These are phyloP conservation scores for Lepidurus apus DNA, from an alignment of 1,140 invertebrate species.

Conservation along the genomic window DNA sequence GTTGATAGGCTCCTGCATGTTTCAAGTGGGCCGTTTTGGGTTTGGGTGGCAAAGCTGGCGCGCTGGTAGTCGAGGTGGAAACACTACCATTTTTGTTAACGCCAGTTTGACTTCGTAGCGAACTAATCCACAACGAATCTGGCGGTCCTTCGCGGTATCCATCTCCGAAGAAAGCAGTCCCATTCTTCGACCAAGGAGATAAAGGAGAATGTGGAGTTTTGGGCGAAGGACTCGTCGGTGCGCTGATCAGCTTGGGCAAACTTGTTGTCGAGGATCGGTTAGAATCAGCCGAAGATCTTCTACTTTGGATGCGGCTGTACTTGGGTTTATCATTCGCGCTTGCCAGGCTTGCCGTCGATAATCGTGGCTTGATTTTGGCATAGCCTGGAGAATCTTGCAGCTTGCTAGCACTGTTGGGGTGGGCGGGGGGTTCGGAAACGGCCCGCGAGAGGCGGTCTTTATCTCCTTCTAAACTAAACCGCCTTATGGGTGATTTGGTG, in stretches of 20 bases:
- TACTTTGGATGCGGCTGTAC: neutral
- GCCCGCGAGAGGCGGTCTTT: neutral
- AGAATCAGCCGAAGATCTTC: neutral
- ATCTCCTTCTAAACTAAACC: neutral
- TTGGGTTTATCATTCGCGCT: neutral
- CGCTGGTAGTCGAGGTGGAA: neutral
- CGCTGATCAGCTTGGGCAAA: neutral
- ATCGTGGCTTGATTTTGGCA: conserved; percentile 31
- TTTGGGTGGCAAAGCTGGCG: neutral
- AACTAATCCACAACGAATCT: conserved; percentile 50
- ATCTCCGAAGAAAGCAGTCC: conserved; percentile 27
- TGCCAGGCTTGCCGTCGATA: conserved; percentile 6
- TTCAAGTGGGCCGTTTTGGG: conserved; percentile 45
- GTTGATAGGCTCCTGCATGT: conserved; percentile 54
- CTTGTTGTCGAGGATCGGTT: neutral
- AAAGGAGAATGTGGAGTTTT: neutral
- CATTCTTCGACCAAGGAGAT: neutral
- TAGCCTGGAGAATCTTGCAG: conserved; percentile 23
- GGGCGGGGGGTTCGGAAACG: neutral
- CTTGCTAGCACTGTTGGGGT: neutral
- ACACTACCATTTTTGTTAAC: neutral
- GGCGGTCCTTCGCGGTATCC: conserved; percentile 38
- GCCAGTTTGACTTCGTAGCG: conserved; percentile 41
- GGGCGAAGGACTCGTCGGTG: neutral
- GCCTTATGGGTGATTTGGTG: neutral